Base-by-base conservation (phyloP, 2,888 invertebrate genomes). In the Stratiomys singularior region DNA sequence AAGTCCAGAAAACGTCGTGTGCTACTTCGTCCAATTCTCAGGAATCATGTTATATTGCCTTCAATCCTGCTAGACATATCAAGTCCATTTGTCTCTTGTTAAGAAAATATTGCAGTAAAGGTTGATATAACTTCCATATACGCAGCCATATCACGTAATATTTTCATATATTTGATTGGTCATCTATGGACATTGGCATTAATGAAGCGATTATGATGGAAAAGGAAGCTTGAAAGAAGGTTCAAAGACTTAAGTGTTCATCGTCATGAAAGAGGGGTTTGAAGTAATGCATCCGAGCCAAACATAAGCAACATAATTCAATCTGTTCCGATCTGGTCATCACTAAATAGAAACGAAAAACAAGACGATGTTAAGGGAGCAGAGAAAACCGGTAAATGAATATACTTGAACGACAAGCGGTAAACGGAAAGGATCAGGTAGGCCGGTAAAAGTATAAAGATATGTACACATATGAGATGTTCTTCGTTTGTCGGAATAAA, bases 141-240 rank as follows among this genome's bases (percentile, higher is more conserved):
- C 52, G 58, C 25, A 74, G 37, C 30, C 74, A 58, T 21, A 74
- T 37, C 58, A 74, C 74, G 74, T 74, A 74, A 37, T 37, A 58
- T 56, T 58, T 58, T 74, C 30, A 58, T 58, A 74, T 74, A 58
- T 37, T 30, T 74, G 58, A 74, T 74, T 74, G 74, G 74, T 74
- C 56, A 74, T 58, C 74, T 74, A 56, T 44, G 74, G 74, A 37
- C 74, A 37, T 37, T 37, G 74, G 76, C 63, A 76, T 76, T 76
- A 76, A 76, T 76, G 63, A 76, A 64, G 47, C 64, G 63, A 76
- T 76, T 76, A 76, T 76, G 76, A 76, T 46, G 76, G 46, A 76
- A 76, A 63, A 30, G n/a, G 76, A 63, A 76, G 63, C 76, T 64
- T 63, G 28, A 76, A 63, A n/a, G n/a, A n/a, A 76, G 64, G 47